A percentile compares a stretch with the other conserved stretches of the same genome.
Conservation (phyloP, 2,888 invertebrate species). For the Lomographa bimaculata region DNA sequence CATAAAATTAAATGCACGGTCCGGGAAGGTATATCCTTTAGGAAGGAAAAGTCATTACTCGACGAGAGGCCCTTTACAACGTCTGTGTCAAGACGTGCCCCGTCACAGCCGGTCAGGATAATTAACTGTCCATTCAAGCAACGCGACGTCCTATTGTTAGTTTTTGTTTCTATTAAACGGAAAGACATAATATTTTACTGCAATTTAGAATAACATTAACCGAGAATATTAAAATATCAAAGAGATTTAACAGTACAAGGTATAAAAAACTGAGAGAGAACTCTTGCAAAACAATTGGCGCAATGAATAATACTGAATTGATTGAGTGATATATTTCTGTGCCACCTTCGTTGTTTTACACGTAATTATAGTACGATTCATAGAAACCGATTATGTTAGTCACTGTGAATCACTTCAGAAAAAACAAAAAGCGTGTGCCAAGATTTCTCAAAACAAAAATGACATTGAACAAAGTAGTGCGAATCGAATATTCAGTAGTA, state of each 20-base stretch:
- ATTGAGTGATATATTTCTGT: too few species aligned
- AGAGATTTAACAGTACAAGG: slow-evolving; percentile 9
- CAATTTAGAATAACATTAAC: slow-evolving; percentile 1
- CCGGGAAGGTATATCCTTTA: slow-evolving; percentile 26
- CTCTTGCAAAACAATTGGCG: too few species aligned
- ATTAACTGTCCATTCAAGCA: slow-evolving; percentile 43
- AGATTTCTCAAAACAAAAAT: too few species aligned
- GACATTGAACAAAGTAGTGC: too few species aligned
- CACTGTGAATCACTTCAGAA: too few species aligned
- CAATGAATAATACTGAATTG: too few species aligned
- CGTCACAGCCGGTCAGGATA: slow-evolving; percentile 42
- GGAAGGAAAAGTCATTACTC: slow-evolving; percentile 41
- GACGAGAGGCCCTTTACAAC: slow-evolving; percentile 23
- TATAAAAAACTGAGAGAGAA: not conserved
- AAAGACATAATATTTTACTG: slow-evolving; percentile 7
- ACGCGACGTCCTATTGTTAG: slow-evolving; percentile 18
- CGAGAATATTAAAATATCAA: slow-evolving; percentile 18
- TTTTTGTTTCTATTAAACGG: slow-evolving; percentile 7
- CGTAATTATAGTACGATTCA: too few species aligned
- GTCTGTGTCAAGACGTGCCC: slow-evolving; percentile 42
- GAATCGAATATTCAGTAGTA: too few species aligned
- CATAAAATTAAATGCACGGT: slow-evolving; percentile 38
- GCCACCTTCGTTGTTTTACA: too few species aligned
- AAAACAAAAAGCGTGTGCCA: too few species aligned
- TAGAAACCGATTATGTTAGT: too few species aligned